phyloP scores from a whole-genome alignment of 2,888 invertebrate genomes.

The Drosophila rubida region DNA sequence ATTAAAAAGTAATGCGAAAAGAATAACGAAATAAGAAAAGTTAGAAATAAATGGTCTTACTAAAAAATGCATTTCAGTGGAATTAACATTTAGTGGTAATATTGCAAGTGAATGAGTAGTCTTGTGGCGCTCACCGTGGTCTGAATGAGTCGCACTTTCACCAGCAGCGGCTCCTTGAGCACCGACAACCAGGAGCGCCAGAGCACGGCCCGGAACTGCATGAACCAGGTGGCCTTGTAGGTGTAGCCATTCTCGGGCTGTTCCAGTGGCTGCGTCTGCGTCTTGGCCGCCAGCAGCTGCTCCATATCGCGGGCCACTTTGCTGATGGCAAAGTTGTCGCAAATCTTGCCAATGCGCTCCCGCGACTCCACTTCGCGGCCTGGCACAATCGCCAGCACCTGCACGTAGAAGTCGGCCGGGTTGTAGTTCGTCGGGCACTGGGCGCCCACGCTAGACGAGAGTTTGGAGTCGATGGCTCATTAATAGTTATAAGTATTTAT shows the following conservation, averaged over 20 bases:
- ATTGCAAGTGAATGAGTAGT: too few relatives aligned
- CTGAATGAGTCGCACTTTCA: constrained; percentile 94
- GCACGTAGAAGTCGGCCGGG: constrained; percentile 97
- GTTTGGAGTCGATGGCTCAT: background rate
- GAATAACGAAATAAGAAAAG: too few relatives aligned
- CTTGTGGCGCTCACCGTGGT: constrained; percentile 92
- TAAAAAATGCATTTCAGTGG: too few relatives aligned
- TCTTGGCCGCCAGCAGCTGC: constrained; percentile 70
- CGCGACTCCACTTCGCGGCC: constrained; percentile 92
- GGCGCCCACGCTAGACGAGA: constrained; percentile 88
- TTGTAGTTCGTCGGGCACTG: constrained; percentile 96
- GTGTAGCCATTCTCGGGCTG: constrained; percentile 86
- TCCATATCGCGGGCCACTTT: constrained; percentile 83
- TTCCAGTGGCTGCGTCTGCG: constrained; percentile 82
- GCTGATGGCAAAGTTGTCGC: constrained; percentile 88
- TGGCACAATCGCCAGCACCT: constrained; percentile 94
- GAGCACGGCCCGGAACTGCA: constrained; percentile 94
- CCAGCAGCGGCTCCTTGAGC: constrained; percentile 94
- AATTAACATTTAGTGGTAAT: too few relatives aligned
- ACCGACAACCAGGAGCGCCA: constrained; percentile 96
- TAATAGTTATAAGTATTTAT: background rate
- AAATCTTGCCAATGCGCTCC: constrained; percentile 91
- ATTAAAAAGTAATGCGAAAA: too few relatives aligned
- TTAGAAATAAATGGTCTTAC: too few relatives aligned
- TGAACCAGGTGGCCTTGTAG: constrained; percentile 90